These are phyloP conservation scores for Napeogenes sylphis DNA, from an alignment of 2,888 invertebrate species.

Conservation along the genomic window DNA sequence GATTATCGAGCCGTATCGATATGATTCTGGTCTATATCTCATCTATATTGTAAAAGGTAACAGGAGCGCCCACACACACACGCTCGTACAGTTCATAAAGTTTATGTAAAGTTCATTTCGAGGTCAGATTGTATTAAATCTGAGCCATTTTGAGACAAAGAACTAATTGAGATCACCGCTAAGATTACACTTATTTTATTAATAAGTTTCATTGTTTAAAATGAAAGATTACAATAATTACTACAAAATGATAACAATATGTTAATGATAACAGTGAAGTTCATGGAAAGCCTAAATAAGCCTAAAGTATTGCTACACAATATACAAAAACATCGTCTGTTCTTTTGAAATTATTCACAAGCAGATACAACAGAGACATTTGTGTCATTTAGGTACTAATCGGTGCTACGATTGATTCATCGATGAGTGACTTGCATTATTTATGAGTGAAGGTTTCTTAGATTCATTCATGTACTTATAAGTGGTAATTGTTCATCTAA, in stretches of 20 bases:
- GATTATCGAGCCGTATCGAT: background rate
- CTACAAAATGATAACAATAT: too few species aligned
- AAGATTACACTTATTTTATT: background rate
- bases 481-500: constrained; percentile 24
- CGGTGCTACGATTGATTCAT: constrained; percentile 32
- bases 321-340: too few species aligned
- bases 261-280: too few species aligned
- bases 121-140: constrained; percentile 1
- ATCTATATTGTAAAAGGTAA: constrained; percentile 2
- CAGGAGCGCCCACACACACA: background rate
- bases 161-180: background rate
- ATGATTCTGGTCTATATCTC: background rate
- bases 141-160: constrained; percentile 1
- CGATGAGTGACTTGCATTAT: constrained; percentile 32
- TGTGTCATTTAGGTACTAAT: constrained; percentile 24
- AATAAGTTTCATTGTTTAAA: too few species aligned
- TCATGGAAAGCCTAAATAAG: too few species aligned
- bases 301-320: too few species aligned
- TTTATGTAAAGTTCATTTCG: background rate
- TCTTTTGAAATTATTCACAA: constrained; percentile 14
- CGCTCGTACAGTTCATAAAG: background rate
- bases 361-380: constrained; percentile 16
- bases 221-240: too few species aligned
- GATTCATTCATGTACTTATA: constrained; percentile 24
- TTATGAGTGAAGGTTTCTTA: constrained; percentile 30